These are phyloP conservation scores for Drosophila atroscutellata DNA, from an alignment of 2,888 invertebrate species.

Conservation along the genomic window DNA sequence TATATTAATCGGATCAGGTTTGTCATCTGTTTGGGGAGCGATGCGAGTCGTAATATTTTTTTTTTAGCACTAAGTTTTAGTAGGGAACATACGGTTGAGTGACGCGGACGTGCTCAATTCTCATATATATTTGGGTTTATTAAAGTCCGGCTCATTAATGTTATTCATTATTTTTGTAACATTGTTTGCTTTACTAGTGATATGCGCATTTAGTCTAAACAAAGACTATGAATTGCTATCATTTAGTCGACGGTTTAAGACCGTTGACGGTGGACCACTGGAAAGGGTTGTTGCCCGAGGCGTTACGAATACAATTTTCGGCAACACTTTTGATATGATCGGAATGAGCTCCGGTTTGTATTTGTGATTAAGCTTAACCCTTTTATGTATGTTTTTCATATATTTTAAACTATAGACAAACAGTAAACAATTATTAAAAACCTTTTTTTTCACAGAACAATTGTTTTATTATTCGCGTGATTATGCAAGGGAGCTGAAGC, in stretches of 20 bases:
- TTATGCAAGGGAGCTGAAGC: constrained; percentile 50
- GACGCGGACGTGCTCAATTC: constrained; percentile 2
- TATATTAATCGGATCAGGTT: background rate
- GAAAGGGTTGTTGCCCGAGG: constrained; percentile 52
- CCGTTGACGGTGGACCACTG: constrained; percentile 61
- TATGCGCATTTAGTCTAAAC: constrained; percentile 26
- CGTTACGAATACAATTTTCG: constrained; percentile 66
- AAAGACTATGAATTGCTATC: constrained; percentile 50
- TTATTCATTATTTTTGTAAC: constrained; percentile 21
- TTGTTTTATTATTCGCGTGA: constrained; percentile 60
- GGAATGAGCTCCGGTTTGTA: constrained; percentile 58
- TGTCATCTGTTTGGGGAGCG: background rate
- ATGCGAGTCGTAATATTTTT: constrained; percentile 14
- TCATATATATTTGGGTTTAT: background rate
- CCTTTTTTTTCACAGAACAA: constrained; percentile 35
- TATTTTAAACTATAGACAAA: background rate
- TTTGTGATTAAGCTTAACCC: background rate
- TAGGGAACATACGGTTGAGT: constrained; percentile 12
- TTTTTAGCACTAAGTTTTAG: background rate
- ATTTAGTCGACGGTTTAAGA: constrained; percentile 58
- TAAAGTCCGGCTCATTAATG: constrained; percentile 23
- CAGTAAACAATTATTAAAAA: background rate
- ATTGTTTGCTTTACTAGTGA: constrained; percentile 20
- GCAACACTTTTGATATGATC: constrained; percentile 70
- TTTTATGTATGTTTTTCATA: background rate